Evolutionary conservation across 2,888 invertebrate species (phyloP), one percentile per base, ranked within the genome.

Genomic region (Dynastes maya): DNA sequence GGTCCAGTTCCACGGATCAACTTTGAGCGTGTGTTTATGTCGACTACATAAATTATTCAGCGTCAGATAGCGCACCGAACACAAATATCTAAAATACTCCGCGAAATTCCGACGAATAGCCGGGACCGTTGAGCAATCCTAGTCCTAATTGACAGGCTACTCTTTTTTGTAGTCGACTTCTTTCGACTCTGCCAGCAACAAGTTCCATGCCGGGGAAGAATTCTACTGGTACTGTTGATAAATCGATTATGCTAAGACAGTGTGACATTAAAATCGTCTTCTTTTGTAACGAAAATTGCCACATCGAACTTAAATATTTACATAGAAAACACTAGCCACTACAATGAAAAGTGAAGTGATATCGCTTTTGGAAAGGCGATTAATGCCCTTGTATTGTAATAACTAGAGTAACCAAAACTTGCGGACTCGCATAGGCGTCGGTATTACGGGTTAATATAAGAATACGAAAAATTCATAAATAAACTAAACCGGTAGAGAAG

Each of bases 11-110:
- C 72, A 70, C 63, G 53, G 71, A 78, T 78, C 78, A 78, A 78
- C 71, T 78, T 64, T 72, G 65, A 11, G 45, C 40, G 61, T 71
- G 71, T 71, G 68, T 68, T 51, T 63, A 49, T 53, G 72, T 71
- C 77, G 72, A 71, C 65, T 71, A 71, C 78, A 65, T 78, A 78
- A 78, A 78, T 78, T 78, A 78, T 78, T 72, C 51, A 64, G 78
- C 72, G 72, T 61, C 61, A 61, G 58, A 72, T 70, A 70, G 55
- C 8, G 53, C 45, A 58, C 58, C 61, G 72, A 61, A 61, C 37
- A 61, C 61, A 72, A 72, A 72, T 72, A 72, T 72, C 72, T 61
- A 72, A 72, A 72, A 72, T 72, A 58, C 72, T 72, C 72, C 11
- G 72, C 72, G 61, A 72, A 72, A 72, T 72, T 72, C 72, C 72